phyloP scores from a whole-genome alignment of 2,113 vertebrate genomes.

The Thinocorus orbignyianus region DNA sequence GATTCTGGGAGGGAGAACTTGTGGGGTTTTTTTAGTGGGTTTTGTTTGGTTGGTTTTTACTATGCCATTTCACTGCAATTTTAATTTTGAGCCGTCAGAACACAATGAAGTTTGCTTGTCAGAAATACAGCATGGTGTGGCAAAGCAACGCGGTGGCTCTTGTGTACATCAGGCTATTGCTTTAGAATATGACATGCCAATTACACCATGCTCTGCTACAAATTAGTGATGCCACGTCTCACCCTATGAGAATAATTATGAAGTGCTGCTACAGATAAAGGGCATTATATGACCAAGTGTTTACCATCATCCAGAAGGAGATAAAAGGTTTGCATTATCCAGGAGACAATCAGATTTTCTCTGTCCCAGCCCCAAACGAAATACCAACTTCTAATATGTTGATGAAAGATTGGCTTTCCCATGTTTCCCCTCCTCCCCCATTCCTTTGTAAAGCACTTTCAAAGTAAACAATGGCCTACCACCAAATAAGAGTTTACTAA shows the following conservation, averaged over 20 bases:
- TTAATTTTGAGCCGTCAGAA: neutral
- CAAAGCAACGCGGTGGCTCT: neutral
- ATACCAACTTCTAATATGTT: constrained; percentile 27
- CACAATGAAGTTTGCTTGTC: neutral
- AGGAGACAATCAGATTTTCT: neutral
- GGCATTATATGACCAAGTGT: neutral
- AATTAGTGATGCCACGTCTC: neutral
- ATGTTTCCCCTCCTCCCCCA: neutral
- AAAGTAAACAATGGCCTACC: constrained; percentile 72
- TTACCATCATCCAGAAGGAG: neutral
- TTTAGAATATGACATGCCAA: neutral
- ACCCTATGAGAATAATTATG: neutral
- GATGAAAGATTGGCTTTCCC: constrained; percentile 61
- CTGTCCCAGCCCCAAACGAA: neutral
- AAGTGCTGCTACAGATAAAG: neutral
- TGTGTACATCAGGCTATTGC: neutral
- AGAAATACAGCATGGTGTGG: neutral
- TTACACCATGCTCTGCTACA: neutral
- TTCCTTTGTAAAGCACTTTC: constrained; percentile 73
- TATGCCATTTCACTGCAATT: neutral
- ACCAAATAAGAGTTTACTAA: constrained; percentile 89
- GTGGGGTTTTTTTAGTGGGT: neutral
- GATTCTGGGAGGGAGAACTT: neutral
- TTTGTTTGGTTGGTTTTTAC: neutral
- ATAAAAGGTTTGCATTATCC: neutral